These are phyloP conservation scores for Opisthograptis luteolata DNA, from an alignment of 2,888 invertebrate species.

Conservation along the genomic window DNA sequence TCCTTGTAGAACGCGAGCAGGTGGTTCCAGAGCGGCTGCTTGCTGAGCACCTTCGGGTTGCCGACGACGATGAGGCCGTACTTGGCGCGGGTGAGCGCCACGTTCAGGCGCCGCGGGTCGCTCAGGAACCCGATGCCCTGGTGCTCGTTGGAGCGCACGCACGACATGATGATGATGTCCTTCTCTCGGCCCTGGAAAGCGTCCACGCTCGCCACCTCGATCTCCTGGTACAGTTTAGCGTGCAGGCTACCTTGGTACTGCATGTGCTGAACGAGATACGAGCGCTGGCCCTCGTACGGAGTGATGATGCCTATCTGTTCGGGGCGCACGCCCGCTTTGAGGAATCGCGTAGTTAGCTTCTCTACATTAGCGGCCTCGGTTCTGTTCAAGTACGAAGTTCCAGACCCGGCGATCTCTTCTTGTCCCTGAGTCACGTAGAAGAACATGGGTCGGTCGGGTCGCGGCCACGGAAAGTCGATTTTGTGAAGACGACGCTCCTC, in stretches of 20 bases:
- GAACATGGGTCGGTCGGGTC: constrained; percentile 98
- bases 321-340: constrained; percentile 97
- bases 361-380: constrained; percentile 99
- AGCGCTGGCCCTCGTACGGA: constrained; percentile 99
- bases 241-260: constrained; percentile 99
- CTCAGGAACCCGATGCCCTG: constrained; percentile 99
- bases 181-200: constrained; percentile 99
- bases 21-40: constrained; percentile 99
- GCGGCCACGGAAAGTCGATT: constrained; percentile 99
- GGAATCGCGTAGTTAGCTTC: constrained; percentile 97
- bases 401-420: constrained; percentile 99
- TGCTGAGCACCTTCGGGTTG: constrained; percentile 99
- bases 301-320: constrained; percentile 99
- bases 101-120: constrained; percentile 98
- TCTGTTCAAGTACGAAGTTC: constrained; percentile 98
- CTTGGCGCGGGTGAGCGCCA: constrained; percentile 98
- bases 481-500: constrained; percentile 95
- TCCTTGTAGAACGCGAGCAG: constrained; percentile 98
- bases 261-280: constrained; percentile 99
- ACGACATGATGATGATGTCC: constrained; percentile 99
- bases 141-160: constrained; percentile 99
- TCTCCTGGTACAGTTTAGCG: constrained; percentile 98
- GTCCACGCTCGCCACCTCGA: constrained; percentile 99
- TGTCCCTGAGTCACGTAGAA: constrained; percentile 99
- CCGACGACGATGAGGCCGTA: constrained; percentile 99